These are phyloP conservation scores for Chondrilla cf. caribensis DNA, from an alignment of 37 sponge, comb jelly and placozoan species.

Conservation along the genomic window DNA sequence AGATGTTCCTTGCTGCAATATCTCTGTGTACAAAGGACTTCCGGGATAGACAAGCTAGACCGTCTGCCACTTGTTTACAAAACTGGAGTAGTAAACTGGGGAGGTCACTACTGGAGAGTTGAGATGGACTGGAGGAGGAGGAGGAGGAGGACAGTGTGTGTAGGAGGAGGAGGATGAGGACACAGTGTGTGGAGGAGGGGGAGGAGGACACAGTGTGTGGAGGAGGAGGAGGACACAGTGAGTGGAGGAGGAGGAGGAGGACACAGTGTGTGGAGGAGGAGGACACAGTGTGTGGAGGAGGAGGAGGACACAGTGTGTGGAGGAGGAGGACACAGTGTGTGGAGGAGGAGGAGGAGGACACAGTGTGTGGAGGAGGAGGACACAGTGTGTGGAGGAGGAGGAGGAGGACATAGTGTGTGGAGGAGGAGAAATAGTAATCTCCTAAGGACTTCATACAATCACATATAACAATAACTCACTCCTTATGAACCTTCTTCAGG, in stretches of 20 bases:
- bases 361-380: neutral
- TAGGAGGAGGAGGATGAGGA: too few relatives aligned
- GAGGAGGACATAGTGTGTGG: too few relatives aligned
- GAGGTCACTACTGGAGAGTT: neutral
- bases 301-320: too few relatives aligned
- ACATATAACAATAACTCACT: too few relatives aligned
- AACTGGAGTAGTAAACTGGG: slow-evolving; percentile 19
- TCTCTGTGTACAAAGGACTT: slow-evolving; percentile 28
- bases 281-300: neutral
- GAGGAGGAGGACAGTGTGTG: neutral
- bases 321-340: too few relatives aligned
- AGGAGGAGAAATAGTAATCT: too few relatives aligned
- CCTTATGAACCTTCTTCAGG: neutral
- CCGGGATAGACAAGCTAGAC: slow-evolving; percentile 1
- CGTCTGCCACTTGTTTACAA: slow-evolving; percentile 17
- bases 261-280: neutral
- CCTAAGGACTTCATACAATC: too few relatives aligned
- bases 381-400: neutral
- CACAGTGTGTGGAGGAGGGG: neutral
- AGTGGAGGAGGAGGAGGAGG: too few relatives aligned
- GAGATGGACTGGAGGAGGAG: neutral
- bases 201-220: too few relatives aligned
- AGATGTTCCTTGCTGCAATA: slow-evolving; percentile 15
- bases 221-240: neutral
- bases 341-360: too few relatives aligned